phyloP scores from a whole-genome alignment of 1,140 invertebrate genomes.

The Neelides sp. region DNA sequence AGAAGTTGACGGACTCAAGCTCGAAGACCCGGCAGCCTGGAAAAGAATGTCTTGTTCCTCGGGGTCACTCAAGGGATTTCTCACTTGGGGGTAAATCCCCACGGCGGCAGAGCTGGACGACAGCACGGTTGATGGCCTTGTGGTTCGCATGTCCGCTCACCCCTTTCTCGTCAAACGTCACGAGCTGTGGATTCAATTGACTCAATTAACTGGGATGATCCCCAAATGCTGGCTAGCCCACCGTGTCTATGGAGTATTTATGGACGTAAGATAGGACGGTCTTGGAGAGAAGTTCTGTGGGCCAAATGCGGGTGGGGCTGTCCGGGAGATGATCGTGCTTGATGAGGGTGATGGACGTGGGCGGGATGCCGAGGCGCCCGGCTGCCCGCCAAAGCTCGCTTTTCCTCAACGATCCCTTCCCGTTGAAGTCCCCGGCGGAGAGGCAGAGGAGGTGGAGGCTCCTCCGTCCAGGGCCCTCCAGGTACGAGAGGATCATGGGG shows the following conservation, averaged over 20 bases:
- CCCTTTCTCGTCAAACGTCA: slow-evolving; percentile 85
- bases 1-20: background rate
- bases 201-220: background rate
- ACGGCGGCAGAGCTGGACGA: slow-evolving; percentile 59
- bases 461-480: slow-evolving; percentile 44
- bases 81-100: slow-evolving; percentile 56
- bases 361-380: slow-evolving; percentile 57
- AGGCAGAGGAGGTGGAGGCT: slow-evolving; percentile 69
- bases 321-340: slow-evolving; percentile 60
- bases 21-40: slow-evolving; percentile 12
- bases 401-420: slow-evolving; percentile 51
- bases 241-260: slow-evolving; percentile 59
- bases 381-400: slow-evolving; percentile 68
- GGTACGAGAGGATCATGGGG: slow-evolving; percentile 63
- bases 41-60: slow-evolving; percentile 7
- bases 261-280: slow-evolving; percentile 58
- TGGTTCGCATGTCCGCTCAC: slow-evolving; percentile 84
- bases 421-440: slow-evolving; percentile 63
- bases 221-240: slow-evolving; percentile 20
- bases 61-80: slow-evolving; percentile 19
- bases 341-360: slow-evolving; percentile 57
- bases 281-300: slow-evolving; percentile 53
- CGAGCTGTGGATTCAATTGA: slow-evolving; percentile 38
- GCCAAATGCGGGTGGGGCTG: slow-evolving; percentile 59
- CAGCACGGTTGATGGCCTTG: slow-evolving; percentile 62